Conservation (phyloP, 1,140 invertebrate genomes). For the Drosophila novamexicana region DNA sequence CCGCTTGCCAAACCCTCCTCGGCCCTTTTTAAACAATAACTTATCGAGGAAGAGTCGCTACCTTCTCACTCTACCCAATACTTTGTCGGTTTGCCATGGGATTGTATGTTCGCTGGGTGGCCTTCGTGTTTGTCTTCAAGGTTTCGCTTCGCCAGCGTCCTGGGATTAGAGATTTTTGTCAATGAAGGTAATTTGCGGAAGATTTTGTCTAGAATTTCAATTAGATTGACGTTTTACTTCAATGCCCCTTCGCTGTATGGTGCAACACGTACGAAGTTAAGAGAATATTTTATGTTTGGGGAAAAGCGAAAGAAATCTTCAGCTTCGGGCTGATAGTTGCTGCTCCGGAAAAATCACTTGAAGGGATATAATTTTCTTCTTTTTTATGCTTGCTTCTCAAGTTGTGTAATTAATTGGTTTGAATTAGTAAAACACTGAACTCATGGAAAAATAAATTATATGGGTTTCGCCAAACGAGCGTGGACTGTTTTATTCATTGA, state of each 20-base stretch:
- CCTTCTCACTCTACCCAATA: not conserved
- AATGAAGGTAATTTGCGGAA: slow-evolving; percentile 83
- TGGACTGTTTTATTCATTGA: too few relatives aligned
- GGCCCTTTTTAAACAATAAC: slow-evolving; percentile 47
- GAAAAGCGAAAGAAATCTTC: slow-evolving; percentile 5
- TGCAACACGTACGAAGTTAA: not conserved
- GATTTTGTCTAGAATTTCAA: slow-evolving; percentile 84
- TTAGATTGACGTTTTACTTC: slow-evolving; percentile 74
- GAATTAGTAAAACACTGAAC: too few relatives aligned
- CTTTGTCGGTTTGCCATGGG: slow-evolving; percentile 9
- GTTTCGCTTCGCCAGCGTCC: slow-evolving; percentile 47
- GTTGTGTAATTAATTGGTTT: too few relatives aligned
- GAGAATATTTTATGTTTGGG: slow-evolving; percentile 20
- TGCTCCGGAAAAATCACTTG: slow-evolving; percentile 35
- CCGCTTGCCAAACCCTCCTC: slow-evolving; percentile 10
- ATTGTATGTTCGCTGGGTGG: slow-evolving; percentile 1
- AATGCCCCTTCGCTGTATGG: not conserved
- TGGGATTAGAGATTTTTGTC: slow-evolving; percentile 83
- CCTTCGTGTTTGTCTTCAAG: slow-evolving; percentile 48
- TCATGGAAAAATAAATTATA: too few relatives aligned
- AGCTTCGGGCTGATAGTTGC: slow-evolving; percentile 23
- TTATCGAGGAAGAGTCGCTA: slow-evolving; percentile 43
- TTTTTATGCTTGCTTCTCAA: slow-evolving; percentile 5
- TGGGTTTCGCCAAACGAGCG: too few relatives aligned
- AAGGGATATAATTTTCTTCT: slow-evolving; percentile 36